Base-by-base conservation (phyloP, 1,140 invertebrate species). In the Kradibia gibbosae region DNA sequence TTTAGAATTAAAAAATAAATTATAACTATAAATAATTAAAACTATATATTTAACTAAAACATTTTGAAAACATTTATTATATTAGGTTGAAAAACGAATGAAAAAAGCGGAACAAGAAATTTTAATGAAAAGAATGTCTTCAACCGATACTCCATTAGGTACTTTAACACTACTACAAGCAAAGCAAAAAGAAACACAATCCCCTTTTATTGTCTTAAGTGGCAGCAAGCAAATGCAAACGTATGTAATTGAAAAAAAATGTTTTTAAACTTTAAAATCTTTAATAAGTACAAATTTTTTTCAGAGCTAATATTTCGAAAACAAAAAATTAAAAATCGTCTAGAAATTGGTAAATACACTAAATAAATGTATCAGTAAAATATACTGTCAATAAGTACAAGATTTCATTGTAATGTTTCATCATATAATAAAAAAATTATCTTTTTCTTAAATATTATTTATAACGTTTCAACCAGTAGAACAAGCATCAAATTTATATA, bases 121-220 rank as follows among this genome's bases (percentile, higher is more conserved):
- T 93, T 90, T 99, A 83, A 98, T 99, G 97, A 98, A 98, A 89
- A 96, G 98, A 87, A 99, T 99, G 98, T 99, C 97, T 86, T 99
- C 98, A 13, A 99, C 97, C 8, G 99, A 99, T 89, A 99, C 98
- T 0, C 98, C 99, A 10, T 92, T 99, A 25, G 96, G 97, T 85
- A 99, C 99, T 3, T 92, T 99, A 28, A 96, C 96, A 85, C 95
- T 99, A 92, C 91, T 99, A 79, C 96, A 98, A 92, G 96, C 98
- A 42, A 99, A 99, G 87, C 99, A 99, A 89, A 98, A 97, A 88
- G 96, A 99, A 92, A 96, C 98, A 3, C 97, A 99, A 85, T 97
- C 97, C 13, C 95, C 99, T 0, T 99, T 96, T 91, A 95, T 99
- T 85, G 95, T 99, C 71, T 93, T 99, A 4, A 98, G 96, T 90